Conservation (phyloP, 2,888 invertebrate species). For the Sisyra terminalis region DNA sequence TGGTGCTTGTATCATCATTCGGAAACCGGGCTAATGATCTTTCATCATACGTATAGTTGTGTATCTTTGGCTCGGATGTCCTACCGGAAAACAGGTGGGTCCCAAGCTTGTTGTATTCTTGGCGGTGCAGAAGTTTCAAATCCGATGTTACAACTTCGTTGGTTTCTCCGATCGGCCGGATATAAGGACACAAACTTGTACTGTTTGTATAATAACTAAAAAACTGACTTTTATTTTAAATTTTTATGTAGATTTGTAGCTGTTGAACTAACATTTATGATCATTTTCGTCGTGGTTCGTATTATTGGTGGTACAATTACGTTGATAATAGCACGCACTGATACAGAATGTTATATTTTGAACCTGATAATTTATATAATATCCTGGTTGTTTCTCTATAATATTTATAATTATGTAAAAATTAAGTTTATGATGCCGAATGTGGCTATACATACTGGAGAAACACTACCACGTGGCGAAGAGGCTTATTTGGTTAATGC, state of each 20-base stretch:
- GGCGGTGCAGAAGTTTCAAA: constrained; percentile 43
- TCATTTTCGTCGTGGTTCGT: constrained; percentile 31
- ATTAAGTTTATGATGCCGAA: not conserved
- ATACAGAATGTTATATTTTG: constrained; percentile 21
- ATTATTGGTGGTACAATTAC: constrained; percentile 34
- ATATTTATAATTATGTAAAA: constrained; percentile 16
- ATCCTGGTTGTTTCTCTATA: constrained; percentile 23
- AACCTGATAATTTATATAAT: constrained; percentile 20
- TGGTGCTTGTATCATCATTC: constrained; percentile 39
- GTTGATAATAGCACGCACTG: constrained; percentile 26
- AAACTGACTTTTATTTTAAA: not conserved
- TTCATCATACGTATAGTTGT: constrained; percentile 35
- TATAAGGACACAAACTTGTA: constrained; percentile 24
- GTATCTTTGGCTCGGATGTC: constrained; percentile 33
- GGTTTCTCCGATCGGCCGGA: constrained; percentile 38
- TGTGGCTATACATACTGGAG: not conserved
- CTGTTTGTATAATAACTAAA: not conserved
- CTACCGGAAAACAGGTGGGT: constrained; percentile 31
- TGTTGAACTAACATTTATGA: constrained; percentile 33
- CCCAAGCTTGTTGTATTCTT: constrained; percentile 34
- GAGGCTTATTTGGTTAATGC: not conserved
- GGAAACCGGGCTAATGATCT: constrained; percentile 33
- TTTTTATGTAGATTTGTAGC: constrained; percentile 21
- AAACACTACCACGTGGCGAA: not conserved
- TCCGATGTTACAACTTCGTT: constrained; percentile 41